Evolutionary conservation across 1,140 invertebrate genomes (phyloP).

Genomic region (Pteromalus puparum): DNA sequence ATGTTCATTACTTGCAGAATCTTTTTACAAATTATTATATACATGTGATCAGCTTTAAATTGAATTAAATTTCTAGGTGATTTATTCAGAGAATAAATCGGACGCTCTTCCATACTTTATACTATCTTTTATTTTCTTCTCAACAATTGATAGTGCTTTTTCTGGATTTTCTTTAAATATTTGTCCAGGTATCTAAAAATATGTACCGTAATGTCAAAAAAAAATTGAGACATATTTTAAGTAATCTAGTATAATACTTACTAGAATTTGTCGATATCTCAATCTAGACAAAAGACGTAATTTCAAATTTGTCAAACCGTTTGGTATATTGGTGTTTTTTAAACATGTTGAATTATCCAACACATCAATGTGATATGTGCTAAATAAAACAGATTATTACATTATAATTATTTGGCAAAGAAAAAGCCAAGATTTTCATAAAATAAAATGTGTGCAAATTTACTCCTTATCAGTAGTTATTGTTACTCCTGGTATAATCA

Average conservation of each 20-base stretch:
- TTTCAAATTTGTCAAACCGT: conserved; percentile 57
- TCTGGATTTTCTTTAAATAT: conserved; percentile 15
- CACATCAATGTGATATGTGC: conserved; percentile 54
- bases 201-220: too few species aligned
- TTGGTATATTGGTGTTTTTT: conserved; percentile 44
- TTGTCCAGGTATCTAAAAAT: conserved; percentile 36
- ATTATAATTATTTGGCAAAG: conserved; percentile 2
- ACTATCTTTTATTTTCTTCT: conserved; percentile 6
- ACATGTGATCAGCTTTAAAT: too few species aligned
- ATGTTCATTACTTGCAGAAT: too few species aligned
- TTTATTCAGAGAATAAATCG: background rate
- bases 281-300: conserved; percentile 50
- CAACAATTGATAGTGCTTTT: conserved; percentile 2
- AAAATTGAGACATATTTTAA: too few species aligned
- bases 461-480: conserved; percentile 44
- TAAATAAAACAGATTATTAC: conserved; percentile 31
- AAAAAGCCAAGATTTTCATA: background rate
- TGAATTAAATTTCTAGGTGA: background rate
- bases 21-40: too few species aligned
- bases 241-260: too few species aligned
- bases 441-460: background rate
- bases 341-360: conserved; percentile 55
- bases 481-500: conserved; percentile 55
- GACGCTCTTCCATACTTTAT: background rate
- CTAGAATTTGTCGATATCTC: conserved; percentile 53